phyloP scores from a whole-genome alignment of 2,113 vertebrate genomes.

The Struthio camelus region DNA sequence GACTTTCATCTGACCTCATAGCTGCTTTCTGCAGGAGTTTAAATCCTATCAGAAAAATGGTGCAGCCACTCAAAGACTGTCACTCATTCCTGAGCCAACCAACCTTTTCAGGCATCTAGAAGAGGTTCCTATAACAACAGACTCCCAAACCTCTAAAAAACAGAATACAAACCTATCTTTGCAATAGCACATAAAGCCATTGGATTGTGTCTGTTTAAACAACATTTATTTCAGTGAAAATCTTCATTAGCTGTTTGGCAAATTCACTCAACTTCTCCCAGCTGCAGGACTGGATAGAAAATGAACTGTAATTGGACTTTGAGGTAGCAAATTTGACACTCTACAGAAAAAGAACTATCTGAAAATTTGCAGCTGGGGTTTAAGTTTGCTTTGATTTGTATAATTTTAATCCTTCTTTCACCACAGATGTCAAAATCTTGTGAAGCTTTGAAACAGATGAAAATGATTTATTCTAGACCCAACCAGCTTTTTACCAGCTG shows the following conservation, averaged over 20 bases:
- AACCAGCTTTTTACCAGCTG: conserved; percentile 56
- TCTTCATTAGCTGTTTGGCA: conserved; percentile 59
- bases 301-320: conserved; percentile 59
- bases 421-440: conserved; percentile 46
- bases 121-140: background rate
- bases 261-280: conserved; percentile 54
- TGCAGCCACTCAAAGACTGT: background rate
- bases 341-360: conserved; percentile 36
- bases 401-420: conserved; percentile 60
- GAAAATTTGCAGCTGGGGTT: conserved; percentile 58
- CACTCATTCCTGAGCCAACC: background rate
- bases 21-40: background rate
- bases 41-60: background rate
- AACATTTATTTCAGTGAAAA: conserved; percentile 48
- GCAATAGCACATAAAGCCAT: background rate
- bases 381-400: conserved; percentile 56
- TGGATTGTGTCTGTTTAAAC: conserved; percentile 52
- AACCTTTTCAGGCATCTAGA: background rate
- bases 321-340: conserved; percentile 52
- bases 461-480: conserved; percentile 27
- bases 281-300: conserved; percentile 53
- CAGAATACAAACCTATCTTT: background rate
- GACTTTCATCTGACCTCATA: background rate
- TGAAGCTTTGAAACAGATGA: conserved; percentile 39
- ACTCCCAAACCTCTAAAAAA: background rate